Percentiles rank a stretch among this genome's conserved stretches.
phyloP scores from a whole-genome alignment of 2,797 vertebrate species.

The Enoplosus armatus region DNA sequence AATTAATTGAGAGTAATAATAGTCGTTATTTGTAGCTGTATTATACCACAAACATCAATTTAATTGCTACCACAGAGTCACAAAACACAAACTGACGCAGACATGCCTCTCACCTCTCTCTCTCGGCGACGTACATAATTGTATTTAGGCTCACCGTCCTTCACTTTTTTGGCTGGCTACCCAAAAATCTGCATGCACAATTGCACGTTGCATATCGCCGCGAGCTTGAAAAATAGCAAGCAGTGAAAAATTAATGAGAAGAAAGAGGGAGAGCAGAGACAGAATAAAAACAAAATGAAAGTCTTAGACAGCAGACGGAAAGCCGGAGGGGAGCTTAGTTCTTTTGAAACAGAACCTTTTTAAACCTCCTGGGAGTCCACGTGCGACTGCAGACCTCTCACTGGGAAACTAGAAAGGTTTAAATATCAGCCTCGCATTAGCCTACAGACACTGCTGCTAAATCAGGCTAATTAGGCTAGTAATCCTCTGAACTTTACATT shows the following conservation, averaged over 20 bases:
- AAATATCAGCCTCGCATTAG: constrained; percentile 55
- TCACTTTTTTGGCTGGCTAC: constrained; percentile 13
- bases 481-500: constrained; percentile 53
- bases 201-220: constrained; percentile 25
- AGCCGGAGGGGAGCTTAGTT: constrained; percentile 43
- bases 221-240: constrained; percentile 57
- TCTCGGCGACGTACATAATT: not conserved
- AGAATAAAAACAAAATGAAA: constrained; percentile 64
- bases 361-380: constrained; percentile 56
- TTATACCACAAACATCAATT: not conserved
- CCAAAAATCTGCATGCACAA: constrained; percentile 40
- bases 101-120: constrained; percentile 9
- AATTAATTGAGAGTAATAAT: not conserved
- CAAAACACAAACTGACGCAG: constrained; percentile 8
- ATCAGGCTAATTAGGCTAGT: constrained; percentile 46
- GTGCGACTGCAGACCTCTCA: constrained; percentile 50
- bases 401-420: constrained; percentile 47
- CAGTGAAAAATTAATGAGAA: constrained; percentile 69
- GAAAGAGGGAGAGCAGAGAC: constrained; percentile 43
- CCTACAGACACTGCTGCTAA: constrained; percentile 37
- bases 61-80: not conserved
- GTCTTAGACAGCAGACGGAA: constrained; percentile 58
- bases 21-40: not conserved
- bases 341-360: constrained; percentile 64
- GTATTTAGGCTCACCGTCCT: not conserved